These are phyloP conservation scores for Galeruca laticollis DNA, from an alignment of 2,888 invertebrate species.

Conservation along the genomic window DNA sequence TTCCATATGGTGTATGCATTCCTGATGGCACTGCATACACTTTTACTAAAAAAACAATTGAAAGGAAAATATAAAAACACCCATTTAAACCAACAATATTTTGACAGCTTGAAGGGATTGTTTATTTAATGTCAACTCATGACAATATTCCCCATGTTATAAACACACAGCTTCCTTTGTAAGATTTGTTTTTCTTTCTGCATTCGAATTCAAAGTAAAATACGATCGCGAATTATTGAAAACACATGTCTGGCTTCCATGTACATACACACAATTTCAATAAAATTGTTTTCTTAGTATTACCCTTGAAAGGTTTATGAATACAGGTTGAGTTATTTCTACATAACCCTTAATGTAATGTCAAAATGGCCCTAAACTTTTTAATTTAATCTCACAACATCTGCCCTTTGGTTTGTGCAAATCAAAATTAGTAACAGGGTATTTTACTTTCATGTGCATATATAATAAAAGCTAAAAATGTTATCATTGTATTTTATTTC, in stretches of 20 bases:
- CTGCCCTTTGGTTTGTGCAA: too few species aligned
- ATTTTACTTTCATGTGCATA: too few species aligned
- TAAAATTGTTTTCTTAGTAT: conserved; percentile 28
- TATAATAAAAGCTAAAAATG: too few species aligned
- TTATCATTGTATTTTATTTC: too few species aligned
- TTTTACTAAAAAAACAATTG: not conserved
- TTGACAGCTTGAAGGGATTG: conserved; percentile 47
- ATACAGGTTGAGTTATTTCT: not conserved
- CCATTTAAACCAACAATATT: conserved; percentile 39
- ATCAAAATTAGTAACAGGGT: too few species aligned
- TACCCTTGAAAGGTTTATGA: conserved; percentile 1
- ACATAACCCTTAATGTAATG: too few species aligned
- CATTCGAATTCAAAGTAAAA: conserved; percentile 37
- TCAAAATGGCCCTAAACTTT: too few species aligned
- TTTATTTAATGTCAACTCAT: conserved; percentile 38
- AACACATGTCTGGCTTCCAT: conserved; percentile 36
- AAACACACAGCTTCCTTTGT: conserved; percentile 45
- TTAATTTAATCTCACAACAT: too few species aligned
- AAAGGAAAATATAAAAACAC: not conserved
- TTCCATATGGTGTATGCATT: too few species aligned
- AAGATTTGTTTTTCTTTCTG: conserved; percentile 39
- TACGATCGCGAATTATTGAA: conserved; percentile 41
- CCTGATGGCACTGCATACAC: too few species aligned
- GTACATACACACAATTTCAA: conserved; percentile 24
- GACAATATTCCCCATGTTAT: conserved; percentile 42